Evolutionary conservation across 2,888 invertebrate genomes (phyloP).

Genomic region (Esperia sulphurella): DNA sequence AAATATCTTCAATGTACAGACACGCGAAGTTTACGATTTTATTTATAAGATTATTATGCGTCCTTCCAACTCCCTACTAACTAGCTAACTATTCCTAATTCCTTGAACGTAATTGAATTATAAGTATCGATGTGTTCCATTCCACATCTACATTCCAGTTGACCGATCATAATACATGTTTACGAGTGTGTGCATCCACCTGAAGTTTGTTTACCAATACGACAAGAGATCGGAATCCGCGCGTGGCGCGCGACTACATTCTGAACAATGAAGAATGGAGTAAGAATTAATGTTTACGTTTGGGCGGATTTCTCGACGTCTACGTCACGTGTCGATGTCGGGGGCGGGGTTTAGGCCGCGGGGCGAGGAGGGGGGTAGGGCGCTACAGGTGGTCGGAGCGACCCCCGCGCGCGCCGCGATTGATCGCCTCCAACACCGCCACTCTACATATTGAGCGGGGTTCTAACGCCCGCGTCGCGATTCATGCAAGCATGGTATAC

Average conservation of each 20-base stretch:
- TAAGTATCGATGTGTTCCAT: constrained; percentile 37
- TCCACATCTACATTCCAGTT: constrained; percentile 7
- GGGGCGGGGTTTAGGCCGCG: constrained; percentile 10
- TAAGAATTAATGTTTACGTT: constrained; percentile 79
- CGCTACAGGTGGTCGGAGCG: constrained; percentile 67
- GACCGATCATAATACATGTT: neutral
- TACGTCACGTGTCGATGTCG: constrained; percentile 74
- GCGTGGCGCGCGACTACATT: constrained; percentile 68
- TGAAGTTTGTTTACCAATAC: constrained; percentile 73
- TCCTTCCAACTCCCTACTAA: neutral
- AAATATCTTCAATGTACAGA: too few relatives aligned
- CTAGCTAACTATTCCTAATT: constrained; percentile 36
- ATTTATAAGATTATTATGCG: too few relatives aligned
- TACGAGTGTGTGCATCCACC: constrained; percentile 21
- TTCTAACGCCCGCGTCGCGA: constrained; percentile 67
- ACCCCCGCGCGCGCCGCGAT: constrained; percentile 55
- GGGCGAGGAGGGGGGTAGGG: constrained; percentile 29
- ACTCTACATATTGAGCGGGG: constrained; percentile 78
- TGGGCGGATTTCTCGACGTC: constrained; percentile 74
- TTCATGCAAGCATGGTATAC: constrained; percentile 56
- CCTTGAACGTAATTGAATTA: constrained; percentile 61
- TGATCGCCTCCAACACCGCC: constrained; percentile 73
- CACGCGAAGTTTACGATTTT: too few relatives aligned
- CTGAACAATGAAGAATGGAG: constrained; percentile 76
- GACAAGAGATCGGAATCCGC: constrained; percentile 58